A percentile compares a stretch with the other conserved stretches of the same genome.
These are phyloP conservation scores for Onthophagus taurus DNA, from an alignment of 1,140 invertebrate species.

Conservation along the genomic window DNA sequence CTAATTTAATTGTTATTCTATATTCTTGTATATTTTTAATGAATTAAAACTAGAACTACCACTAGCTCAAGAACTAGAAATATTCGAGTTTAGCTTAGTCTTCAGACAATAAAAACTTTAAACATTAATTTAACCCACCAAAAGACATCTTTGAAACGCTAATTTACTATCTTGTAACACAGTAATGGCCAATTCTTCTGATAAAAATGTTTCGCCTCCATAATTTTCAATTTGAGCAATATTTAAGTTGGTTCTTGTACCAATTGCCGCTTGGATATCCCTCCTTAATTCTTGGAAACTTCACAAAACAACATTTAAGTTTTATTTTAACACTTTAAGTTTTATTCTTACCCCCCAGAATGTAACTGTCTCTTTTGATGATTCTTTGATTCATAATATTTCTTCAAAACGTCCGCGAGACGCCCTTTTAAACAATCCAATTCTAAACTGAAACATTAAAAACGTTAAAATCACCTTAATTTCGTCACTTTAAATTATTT, in stretches of 20 bases:
- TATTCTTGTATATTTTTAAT: too few relatives aligned
- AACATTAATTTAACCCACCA: conserved; percentile 52
- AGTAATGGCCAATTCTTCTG: conserved; percentile 90
- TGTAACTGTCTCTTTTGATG: conserved; percentile 85
- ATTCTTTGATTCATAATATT: conserved; percentile 88
- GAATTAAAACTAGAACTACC: too few relatives aligned
- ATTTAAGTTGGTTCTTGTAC: conserved; percentile 83
- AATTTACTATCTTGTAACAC: conserved; percentile 86
- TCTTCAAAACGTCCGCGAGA: conserved; percentile 61
- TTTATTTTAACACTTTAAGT: neutral
- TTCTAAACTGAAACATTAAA: conserved; percentile 53
- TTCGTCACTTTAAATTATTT: conserved; percentile 29
- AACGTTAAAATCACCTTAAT: conserved; percentile 3
- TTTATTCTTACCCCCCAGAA: conserved; percentile 41
- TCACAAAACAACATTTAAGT: neutral
- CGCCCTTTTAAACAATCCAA: conserved; percentile 66
- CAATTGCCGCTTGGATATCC: conserved; percentile 89
- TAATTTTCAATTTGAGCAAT: conserved; percentile 91
- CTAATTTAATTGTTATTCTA: too few relatives aligned
- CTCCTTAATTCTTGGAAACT: conserved; percentile 87
- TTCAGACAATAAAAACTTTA: too few relatives aligned
- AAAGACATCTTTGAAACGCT: conserved; percentile 80
- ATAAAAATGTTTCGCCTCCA: conserved; percentile 94
- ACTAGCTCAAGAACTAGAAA: too few relatives aligned
- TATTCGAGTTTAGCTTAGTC: too few relatives aligned